Conservation (phyloP, 2,888 invertebrate species). For the Chymomyza procnemis region DNA sequence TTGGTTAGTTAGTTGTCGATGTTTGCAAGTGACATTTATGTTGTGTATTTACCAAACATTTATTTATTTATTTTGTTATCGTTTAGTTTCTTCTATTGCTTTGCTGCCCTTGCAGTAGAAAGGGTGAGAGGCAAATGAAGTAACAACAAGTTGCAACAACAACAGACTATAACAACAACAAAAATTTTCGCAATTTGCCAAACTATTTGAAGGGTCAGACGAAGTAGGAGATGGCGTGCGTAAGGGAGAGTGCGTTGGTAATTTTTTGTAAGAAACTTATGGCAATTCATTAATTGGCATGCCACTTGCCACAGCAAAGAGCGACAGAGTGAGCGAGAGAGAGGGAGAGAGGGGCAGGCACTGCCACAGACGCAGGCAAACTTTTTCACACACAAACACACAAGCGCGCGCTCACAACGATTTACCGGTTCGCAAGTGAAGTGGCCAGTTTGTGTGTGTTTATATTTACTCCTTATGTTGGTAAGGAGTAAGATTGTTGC, state of each 20-base stretch:
- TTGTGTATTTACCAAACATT: conserved; percentile 2
- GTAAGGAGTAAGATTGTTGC: too few species aligned
- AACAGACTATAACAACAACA: conserved; percentile 23
- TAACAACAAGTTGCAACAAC: conserved; percentile 18
- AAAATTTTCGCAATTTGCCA: conserved; percentile 49
- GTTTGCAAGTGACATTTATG: neutral
- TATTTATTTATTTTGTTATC: conserved; percentile 1
- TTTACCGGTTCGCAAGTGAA: conserved; percentile 10
- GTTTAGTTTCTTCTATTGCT: neutral
- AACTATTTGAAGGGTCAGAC: conserved; percentile 28
- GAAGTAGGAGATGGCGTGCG: too few species aligned
- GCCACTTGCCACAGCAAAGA: conserved; percentile 46
- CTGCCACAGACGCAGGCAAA: neutral
- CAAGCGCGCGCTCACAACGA: conserved; percentile 11
- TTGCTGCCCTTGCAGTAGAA: neutral
- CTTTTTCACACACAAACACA: neutral
- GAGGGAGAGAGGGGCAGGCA: neutral
- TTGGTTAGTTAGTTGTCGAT: neutral
- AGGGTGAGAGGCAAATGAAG: conserved; percentile 43
- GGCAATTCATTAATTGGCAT: conserved; percentile 73
- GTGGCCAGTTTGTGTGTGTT: neutral
- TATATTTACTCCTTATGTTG: too few species aligned
- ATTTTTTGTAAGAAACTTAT: conserved; percentile 56
- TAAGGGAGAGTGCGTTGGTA: neutral
- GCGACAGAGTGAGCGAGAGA: neutral